Conservation (phyloP, 2,797 vertebrate genomes). For the Kryptopterus vitreolus region DNA sequence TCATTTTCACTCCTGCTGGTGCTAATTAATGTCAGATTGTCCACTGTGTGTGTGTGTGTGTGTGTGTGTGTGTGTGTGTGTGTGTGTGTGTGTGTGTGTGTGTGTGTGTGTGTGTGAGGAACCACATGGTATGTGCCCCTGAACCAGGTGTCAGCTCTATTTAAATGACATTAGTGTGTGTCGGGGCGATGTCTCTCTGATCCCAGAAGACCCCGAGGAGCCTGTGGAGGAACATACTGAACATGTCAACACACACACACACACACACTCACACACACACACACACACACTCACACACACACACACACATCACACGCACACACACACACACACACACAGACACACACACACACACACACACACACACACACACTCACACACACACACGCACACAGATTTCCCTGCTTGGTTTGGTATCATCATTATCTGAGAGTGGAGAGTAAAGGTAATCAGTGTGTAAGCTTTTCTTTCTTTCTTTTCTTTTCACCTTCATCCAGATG, state of each 20-base stretch:
- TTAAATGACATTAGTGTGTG: conserved; percentile 9
- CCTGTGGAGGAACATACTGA: background rate
- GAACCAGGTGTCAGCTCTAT: conserved; percentile 2
- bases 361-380: background rate
- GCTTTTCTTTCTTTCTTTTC: background rate
- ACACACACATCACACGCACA: background rate
- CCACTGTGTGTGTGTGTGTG: conserved; percentile 4
- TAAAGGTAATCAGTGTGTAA: background rate
- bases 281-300: background rate
- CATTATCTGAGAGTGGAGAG: background rate
- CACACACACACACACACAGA: background rate
- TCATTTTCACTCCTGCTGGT: background rate
- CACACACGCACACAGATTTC: background rate
- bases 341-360: conserved; percentile 15
- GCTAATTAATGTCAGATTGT: conserved; percentile 18
- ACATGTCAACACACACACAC: conserved; percentile 1
- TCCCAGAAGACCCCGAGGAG: background rate
- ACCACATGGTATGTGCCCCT: background rate
- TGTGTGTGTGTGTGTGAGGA: background rate
- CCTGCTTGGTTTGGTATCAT: background rate
- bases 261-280: conserved; percentile 13
- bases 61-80: conserved; percentile 8
- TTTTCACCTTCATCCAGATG: too few species aligned
- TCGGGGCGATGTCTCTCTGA: background rate
- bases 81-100: background rate